Evolutionary conservation across 2,113 vertebrate genomes (phyloP).

Genomic region (Dromaius novaehollandiae): DNA sequence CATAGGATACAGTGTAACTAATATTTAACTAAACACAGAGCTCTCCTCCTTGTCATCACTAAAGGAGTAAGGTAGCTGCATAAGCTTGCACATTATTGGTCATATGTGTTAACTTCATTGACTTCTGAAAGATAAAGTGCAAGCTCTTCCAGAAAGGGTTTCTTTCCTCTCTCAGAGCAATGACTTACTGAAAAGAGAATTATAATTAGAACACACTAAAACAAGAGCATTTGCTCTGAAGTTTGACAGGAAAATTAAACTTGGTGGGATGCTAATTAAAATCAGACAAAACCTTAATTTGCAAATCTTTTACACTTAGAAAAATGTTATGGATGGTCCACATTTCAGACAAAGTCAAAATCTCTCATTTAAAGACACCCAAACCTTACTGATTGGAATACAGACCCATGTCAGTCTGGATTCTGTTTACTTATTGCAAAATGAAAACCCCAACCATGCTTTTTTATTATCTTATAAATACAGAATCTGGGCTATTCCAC

Average conservation of each 20-base stretch:
- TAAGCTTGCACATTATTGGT: neutral
- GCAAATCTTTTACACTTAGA: neutral
- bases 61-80: neutral
- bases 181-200: neutral
- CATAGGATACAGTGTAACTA: neutral
- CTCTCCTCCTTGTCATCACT: neutral
- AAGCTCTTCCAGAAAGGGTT: neutral
- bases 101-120: neutral
- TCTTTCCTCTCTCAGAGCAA: neutral
- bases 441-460: neutral
- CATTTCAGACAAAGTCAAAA: neutral
- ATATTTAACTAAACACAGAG: neutral
- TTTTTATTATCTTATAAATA: neutral
- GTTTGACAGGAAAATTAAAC: neutral
- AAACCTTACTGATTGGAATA: neutral
- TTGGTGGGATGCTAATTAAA: neutral
- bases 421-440: neutral
- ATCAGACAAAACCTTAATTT: neutral
- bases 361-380: neutral
- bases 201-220: neutral
- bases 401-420: neutral
- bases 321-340: neutral
- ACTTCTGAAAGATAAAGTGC: neutral
- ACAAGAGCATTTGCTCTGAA: neutral
- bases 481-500: neutral